These are phyloP conservation scores for Brachyalestes nurse DNA, from an alignment of 2,797 vertebrate genomes.

Conservation along the genomic window DNA sequence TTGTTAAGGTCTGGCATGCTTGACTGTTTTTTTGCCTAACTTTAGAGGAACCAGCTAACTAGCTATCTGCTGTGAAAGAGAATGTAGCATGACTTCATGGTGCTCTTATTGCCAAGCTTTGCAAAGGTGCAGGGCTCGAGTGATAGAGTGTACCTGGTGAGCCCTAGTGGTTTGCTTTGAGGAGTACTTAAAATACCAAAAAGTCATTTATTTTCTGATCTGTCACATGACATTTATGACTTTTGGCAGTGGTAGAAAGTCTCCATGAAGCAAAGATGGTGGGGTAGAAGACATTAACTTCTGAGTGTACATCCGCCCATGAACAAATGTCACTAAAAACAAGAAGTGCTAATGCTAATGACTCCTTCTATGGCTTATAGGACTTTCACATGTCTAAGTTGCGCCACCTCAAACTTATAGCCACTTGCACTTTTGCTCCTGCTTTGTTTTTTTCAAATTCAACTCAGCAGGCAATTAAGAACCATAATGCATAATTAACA, in stretches of 20 bases:
- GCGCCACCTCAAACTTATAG: too few species aligned
- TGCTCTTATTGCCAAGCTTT: not conserved
- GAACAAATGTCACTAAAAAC: too few species aligned
- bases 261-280: too few species aligned
- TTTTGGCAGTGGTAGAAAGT: too few species aligned
- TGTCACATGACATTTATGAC: too few species aligned
- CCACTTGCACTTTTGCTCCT: not conserved
- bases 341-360: too few species aligned
- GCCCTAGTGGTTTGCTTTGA: constrained; percentile 1
- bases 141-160: not conserved
- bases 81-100: not conserved
- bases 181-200: too few species aligned
- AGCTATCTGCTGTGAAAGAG: not conserved
- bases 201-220: not conserved
- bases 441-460: not conserved
- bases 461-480: not conserved
- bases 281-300: too few species aligned
- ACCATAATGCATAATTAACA: not conserved
- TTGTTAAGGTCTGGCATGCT: not conserved
- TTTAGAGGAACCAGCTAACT: not conserved
- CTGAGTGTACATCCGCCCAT: too few species aligned
- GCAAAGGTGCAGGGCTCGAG: not conserved
- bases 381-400: too few species aligned
- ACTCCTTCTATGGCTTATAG: too few species aligned
- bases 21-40: not conserved